Base-by-base conservation (phyloP, 1,140 invertebrate species). In the Formica selysi region DNA sequence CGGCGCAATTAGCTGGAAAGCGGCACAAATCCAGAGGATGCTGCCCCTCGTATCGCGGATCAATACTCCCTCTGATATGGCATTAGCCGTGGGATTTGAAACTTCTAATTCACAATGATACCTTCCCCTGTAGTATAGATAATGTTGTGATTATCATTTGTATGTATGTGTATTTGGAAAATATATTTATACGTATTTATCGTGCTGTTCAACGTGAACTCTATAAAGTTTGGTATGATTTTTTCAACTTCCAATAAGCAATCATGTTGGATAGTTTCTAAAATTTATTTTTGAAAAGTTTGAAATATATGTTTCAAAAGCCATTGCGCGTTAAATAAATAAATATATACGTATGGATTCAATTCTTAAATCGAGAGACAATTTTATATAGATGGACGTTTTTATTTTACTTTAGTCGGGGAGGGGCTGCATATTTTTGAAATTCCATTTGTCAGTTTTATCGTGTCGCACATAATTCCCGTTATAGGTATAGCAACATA, bases 1-100 rank as follows among this genome's bases (percentile, higher is more conserved):
- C 29, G 57, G 0, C 41, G 54, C 79, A 83, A 83, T 83, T 83
- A 83, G 68, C 62, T 61, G 67, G 57, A 61, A 81, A 86, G 67
- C 65, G 76, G 22, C 54, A 29, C 41, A 59, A 86, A 83, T 83
- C 79, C 68, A 13, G 22, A 64, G 79, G 11, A 61, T 62, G n/a
- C 36, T 61, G 79, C 38, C 38, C 38, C 54, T 73, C 57, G 19
- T 70, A 41, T 70, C 78, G 48, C 11, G 22, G 57, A 83, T 83
- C 68, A 61, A 83, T 83, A 83, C 44, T 48, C 19, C 2, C 51
- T 62, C 8, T 74, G 79, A 81, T 71, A 44, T 4, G 7, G 8
- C 13, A 74, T 83, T 73, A 61, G 13, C 5, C 10, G 38, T 32
- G 51, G 51, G 26, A 44, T 61, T 74, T 44, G 36, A 61, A 73